Conservation (phyloP, 2,797 vertebrate genomes). For the Myripristis jacobus region DNA sequence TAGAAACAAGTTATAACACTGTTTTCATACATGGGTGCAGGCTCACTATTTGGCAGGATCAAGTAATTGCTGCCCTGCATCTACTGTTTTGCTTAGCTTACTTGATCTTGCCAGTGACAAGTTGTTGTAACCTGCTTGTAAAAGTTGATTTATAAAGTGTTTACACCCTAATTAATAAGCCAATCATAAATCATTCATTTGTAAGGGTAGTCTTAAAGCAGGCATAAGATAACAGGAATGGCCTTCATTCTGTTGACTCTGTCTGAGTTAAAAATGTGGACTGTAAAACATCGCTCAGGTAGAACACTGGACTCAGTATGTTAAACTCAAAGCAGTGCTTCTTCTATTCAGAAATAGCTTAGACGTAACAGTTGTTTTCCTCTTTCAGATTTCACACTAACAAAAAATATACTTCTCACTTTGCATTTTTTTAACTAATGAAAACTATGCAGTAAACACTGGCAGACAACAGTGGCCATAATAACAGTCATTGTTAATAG, state of each 20-base stretch:
- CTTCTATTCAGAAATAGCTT: background rate
- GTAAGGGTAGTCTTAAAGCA: no score
- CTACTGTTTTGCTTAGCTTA: no score
- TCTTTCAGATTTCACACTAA: conserved; percentile 39
- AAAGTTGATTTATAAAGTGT: no score
- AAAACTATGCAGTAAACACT: conserved; percentile 33
- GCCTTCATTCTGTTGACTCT: conserved; percentile 14
- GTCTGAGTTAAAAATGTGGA: background rate
- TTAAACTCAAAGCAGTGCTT: background rate
- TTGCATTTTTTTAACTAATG: conserved; percentile 38
- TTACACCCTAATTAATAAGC: no score
- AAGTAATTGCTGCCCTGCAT: no score
- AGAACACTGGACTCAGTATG: conserved; percentile 9
- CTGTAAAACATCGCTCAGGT: conserved; percentile 3
- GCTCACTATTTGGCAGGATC: no score
- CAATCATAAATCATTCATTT: no score
- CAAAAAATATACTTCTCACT: conserved; percentile 49
- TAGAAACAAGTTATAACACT: no score
- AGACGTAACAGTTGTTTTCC: conserved; percentile 40
- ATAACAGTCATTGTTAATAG: conserved; percentile 66
- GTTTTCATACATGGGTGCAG: no score
- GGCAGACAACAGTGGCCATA: conserved; percentile 47
- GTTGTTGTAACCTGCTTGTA: no score
- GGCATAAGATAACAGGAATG: conserved; percentile 1
- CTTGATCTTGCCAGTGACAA: no score